Base-by-base conservation (phyloP, 2,797 vertebrate species). In the Neosilurus hyrtlii region DNA sequence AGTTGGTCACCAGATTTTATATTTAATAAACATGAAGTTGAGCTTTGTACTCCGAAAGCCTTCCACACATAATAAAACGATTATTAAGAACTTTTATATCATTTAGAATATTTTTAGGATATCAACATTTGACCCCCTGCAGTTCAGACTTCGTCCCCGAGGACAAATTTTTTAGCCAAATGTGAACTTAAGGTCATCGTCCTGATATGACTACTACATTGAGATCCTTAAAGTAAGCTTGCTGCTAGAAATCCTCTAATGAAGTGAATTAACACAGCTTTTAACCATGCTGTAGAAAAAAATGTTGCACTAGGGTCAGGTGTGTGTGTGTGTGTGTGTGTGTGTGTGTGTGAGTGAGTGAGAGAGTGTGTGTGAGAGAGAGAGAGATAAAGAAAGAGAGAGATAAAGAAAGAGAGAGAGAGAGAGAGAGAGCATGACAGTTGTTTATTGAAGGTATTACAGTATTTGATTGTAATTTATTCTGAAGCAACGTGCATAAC, bases 221-320 rank as follows among this genome's bases (percentile, higher is more conserved):
- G 84, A 87, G 90, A 90, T 86, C 16, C 89, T 85, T 83, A 68
- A 85, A 84, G 91, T 88, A 84, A 87, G 91, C 91, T 90, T 85
- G 89, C 89, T 92, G 89, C 88, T 51, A 78, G 37, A 51, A 63
- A 78, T 63, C 37, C 75, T 63, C 4, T 4, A 78, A 63, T 15
- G 15, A 51, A 63, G 0, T 49, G 59, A 49, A 51, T 24, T 63
- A 62, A 16, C 57, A 62, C 57, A 16, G 35, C 35, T 15, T 61
- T 20, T 61, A 62, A 43, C 12, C 74, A 74, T 2, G 57, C 20
- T 76, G 74, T 4, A 76, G 35, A 43, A 59, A 76, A 18, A 43
- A 43, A 37, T 5, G 16, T 9, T n/a, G 49, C n/a, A 15, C n/a
- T 52, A 14, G 43, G 10, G 22, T 14, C 14, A 16, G 24, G 51